Evolutionary conservation across 92 coral and sea anemone species (phyloP).

Genomic region (Plumapathes pennacea): DNA sequence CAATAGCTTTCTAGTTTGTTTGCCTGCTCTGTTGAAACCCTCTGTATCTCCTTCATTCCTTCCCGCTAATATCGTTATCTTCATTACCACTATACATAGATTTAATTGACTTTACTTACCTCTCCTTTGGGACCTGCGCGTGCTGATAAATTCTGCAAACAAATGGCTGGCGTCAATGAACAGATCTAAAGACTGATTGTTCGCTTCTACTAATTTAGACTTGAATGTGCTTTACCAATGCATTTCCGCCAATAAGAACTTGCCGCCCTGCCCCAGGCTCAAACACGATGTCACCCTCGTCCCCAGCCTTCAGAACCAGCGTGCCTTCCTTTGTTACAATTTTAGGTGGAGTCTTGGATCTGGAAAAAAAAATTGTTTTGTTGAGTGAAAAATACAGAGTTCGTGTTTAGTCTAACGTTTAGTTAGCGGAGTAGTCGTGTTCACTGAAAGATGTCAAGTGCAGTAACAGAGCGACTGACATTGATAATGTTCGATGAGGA

Average conservation of each 20-base stretch:
- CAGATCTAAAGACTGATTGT: neutral
- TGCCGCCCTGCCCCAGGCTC: conserved; percentile 76
- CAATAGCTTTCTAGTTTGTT: too few relatives aligned
- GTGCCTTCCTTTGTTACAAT: conserved; percentile 81
- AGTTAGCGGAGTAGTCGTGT: too few relatives aligned
- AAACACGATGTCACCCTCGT: conserved; percentile 83
- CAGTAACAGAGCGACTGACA: too few relatives aligned
- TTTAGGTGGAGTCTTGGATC: conserved; percentile 72
- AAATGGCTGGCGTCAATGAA: neutral
- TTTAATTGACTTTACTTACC: neutral
- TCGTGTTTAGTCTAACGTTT: too few relatives aligned
- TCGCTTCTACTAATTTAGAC: neutral
- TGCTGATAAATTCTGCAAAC: conserved; percentile 20
- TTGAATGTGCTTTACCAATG: conserved; percentile 44
- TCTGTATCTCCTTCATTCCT: too few relatives aligned
- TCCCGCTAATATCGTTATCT: neutral
- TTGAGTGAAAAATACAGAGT: too few relatives aligned
- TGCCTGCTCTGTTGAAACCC: too few relatives aligned
- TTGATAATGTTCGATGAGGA: too few relatives aligned
- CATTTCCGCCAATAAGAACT: conserved; percentile 68
- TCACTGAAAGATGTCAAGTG: too few relatives aligned
- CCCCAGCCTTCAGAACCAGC: conserved; percentile 78
- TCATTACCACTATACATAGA: neutral
- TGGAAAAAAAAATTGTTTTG: neutral
- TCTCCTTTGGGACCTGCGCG: conserved; percentile 29